Base-by-base conservation (phyloP, 2,113 vertebrate species). In the Erpornis zantholeuca region DNA sequence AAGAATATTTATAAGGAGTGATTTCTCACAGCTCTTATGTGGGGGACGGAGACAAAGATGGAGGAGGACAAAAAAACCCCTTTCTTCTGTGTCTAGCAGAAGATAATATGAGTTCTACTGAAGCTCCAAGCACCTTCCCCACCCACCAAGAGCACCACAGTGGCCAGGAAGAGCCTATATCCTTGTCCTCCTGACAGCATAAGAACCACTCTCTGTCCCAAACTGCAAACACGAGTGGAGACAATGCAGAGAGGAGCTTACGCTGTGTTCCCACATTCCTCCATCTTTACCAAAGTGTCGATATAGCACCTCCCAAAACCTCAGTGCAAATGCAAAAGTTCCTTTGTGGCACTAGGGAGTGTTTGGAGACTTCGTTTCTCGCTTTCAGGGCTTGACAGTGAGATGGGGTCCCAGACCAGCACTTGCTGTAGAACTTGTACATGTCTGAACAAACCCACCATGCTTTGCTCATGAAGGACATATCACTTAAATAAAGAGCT, bases 151-250 rank as follows among this genome's bases (percentile, higher is more conserved):
- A 33, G 27, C 36, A 72, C 23, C 38, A 35, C 38, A 45, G 14
- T 1, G 10, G 16, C 38, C 47, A 71, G 31, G 14, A 92, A 49
- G 44, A 84, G 36, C 8, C 7, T 3, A 11, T 4, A 11, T 23
- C 52, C 53, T 72, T 60, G 23, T 21, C 59, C 42, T 36, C 12
- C 36, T 47, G 38, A 71, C 3, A 60, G 12, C 22, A 19, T 1
- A 4, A 71, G 38, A 23, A 50, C 7, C 6, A 52, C 8, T 12
- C 16, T 33, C 28, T 54, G 23, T n/a, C 14, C 12, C 2, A 40
- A 33, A 33, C 29, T 40, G 29, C 29, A 60, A 45, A 76, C 16
- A 71, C 0, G 0, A 61, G 23, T 3, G 7, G 12, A 29, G 21
- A 59, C 24, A n/a, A 4, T 11, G 22, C 36, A 82, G 35, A 47